Evolutionary conservation across 2,888 invertebrate species (phyloP).

Genomic region (Thecocarcelia acutangulata): DNA sequence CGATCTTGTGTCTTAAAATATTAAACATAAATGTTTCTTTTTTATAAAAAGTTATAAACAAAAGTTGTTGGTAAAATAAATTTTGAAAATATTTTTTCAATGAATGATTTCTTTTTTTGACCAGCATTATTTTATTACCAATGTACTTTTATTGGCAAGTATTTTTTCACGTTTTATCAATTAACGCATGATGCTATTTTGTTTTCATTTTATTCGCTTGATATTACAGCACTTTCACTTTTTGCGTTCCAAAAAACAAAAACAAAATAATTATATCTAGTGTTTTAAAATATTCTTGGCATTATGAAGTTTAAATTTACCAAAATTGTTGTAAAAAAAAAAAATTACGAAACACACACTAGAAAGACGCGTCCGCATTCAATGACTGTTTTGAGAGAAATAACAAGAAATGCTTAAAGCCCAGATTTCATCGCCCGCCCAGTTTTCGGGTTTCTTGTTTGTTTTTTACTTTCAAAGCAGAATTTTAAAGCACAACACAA

Average conservation of each 20-base stretch:
- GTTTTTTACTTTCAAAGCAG: too few relatives aligned
- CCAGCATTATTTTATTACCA: conserved; percentile 1
- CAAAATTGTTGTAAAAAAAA: background rate
- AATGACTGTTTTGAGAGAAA: conserved; percentile 11
- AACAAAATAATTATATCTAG: too few relatives aligned
- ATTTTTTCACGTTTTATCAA: conserved; percentile 13
- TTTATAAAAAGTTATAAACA: too few relatives aligned
- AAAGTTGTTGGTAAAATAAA: too few relatives aligned
- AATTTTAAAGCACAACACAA: background rate
- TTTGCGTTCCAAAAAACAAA: conserved; percentile 31
- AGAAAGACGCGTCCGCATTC: background rate
- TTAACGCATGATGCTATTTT: conserved; percentile 22
- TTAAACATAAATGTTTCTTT: too few relatives aligned
- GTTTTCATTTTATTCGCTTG: background rate
- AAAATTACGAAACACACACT: too few relatives aligned
- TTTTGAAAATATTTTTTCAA: background rate
- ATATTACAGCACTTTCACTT: conserved; percentile 55
- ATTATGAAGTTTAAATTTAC: conserved; percentile 18
- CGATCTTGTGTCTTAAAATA: too few relatives aligned
- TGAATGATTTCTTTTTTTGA: background rate
- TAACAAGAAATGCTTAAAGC: conserved; percentile 17
- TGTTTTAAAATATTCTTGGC: conserved; percentile 34
- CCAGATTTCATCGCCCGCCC: conserved; percentile 1
- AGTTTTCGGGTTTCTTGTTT: background rate
- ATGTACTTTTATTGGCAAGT: conserved; percentile 15